Percentiles rank a stretch among this genome's conserved stretches.
Conservation (phyloP, 2,113 vertebrate genomes). For the Brachyistius frenatus region DNA sequence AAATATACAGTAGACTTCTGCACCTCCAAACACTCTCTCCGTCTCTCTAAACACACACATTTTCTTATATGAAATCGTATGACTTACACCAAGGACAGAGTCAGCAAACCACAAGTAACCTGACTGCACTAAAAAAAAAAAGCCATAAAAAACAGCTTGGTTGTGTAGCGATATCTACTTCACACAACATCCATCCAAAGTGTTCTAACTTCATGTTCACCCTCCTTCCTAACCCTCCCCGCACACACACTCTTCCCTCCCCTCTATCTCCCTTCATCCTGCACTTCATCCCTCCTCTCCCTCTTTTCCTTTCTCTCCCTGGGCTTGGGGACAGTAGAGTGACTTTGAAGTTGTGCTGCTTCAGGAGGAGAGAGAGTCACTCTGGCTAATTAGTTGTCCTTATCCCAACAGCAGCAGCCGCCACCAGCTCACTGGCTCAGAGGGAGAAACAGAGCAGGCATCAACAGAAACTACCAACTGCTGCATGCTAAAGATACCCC, state of each 20-base stretch:
- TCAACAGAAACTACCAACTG: constrained; percentile 59
- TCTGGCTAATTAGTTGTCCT: constrained; percentile 83
- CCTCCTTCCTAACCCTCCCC: constrained; percentile 25
- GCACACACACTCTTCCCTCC: constrained; percentile 5
- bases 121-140: constrained; percentile 3
- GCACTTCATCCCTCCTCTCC: constrained; percentile 45
- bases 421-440: constrained; percentile 68
- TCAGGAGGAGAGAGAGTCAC: constrained; percentile 75
- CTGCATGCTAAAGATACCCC: constrained; percentile 70
- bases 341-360: constrained; percentile 78
- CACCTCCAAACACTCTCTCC: constrained; percentile 51
- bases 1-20: constrained; percentile 70
- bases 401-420: constrained; percentile 80
- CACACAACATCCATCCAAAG: constrained; percentile 38
- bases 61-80: constrained; percentile 35
- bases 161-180: constrained; percentile 28
- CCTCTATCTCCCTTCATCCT: constrained; percentile 50
- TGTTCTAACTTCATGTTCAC: constrained; percentile 52
- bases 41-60: constrained; percentile 15
- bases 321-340: constrained; percentile 69
- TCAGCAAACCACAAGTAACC: constrained; percentile 44
- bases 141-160: neutral
- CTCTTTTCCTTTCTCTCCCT: constrained; percentile 45
- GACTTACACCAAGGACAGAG: constrained; percentile 49
- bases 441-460: constrained; percentile 75